These are phyloP conservation scores for Ophion ellenae DNA, from an alignment of 2,888 invertebrate genomes.

Conservation along the genomic window DNA sequence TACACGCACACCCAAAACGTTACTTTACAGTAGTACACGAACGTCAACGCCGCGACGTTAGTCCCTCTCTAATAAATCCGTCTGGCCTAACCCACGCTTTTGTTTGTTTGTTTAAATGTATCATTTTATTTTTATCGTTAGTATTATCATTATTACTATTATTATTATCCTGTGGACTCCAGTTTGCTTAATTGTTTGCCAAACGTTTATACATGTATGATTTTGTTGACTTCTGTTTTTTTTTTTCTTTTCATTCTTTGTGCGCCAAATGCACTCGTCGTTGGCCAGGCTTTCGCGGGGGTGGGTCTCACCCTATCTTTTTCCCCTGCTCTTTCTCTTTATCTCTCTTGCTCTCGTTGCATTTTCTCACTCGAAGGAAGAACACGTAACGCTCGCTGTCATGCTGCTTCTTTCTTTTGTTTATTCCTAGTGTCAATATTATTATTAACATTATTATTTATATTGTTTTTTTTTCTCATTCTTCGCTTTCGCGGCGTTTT, in stretches of 20 bases:
- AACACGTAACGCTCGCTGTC: constrained; percentile 36
- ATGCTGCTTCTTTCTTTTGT: constrained; percentile 5
- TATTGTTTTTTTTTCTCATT: neutral
- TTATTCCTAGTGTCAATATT: constrained; percentile 2
- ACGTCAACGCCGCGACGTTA: constrained; percentile 55
- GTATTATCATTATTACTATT: constrained; percentile 23
- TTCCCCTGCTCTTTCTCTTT: constrained; percentile 38
- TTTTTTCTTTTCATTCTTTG: constrained; percentile 39
- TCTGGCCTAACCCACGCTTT: constrained; percentile 15
- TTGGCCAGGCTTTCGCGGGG: constrained; percentile 54
- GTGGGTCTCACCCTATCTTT: constrained; percentile 44
- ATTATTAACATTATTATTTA: constrained; percentile 12
- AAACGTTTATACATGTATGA: constrained; percentile 42
- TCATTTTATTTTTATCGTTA: constrained; percentile 7
- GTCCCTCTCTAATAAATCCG: constrained; percentile 29
- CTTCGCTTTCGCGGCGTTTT: constrained; percentile 18
- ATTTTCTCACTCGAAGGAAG: constrained; percentile 23
- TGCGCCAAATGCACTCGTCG: constrained; percentile 59
- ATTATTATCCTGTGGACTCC: constrained; percentile 64
- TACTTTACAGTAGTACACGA: constrained; percentile 62
- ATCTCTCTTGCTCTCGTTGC: neutral
- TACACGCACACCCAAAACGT: constrained; percentile 78
- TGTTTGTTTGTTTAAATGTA: constrained; percentile 13
- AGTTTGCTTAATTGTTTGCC: constrained; percentile 53
- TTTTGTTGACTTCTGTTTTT: constrained; percentile 11